phyloP scores from a whole-genome alignment of 2,888 invertebrate genomes.

The Erebia palarica region DNA sequence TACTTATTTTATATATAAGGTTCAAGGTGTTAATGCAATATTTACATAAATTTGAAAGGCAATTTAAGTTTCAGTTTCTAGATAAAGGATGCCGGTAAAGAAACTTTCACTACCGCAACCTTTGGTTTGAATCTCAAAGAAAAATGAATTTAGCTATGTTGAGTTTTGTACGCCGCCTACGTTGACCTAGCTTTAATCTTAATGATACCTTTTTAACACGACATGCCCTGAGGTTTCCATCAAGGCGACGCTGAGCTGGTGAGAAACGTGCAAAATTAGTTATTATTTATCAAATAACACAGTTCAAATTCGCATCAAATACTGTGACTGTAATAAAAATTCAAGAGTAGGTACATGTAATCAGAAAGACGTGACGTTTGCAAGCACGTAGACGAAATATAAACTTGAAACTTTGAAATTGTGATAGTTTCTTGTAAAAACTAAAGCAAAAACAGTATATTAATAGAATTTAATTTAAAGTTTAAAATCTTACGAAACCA shows the following conservation, averaged over 20 bases:
- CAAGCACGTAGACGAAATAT: constrained; percentile 43
- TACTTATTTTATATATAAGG: too few relatives aligned
- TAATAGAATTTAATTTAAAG: constrained; percentile 35
- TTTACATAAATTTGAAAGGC: constrained; percentile 17
- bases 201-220: constrained; percentile 46
- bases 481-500: constrained; percentile 39
- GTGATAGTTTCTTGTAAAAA: constrained; percentile 57
- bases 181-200: constrained; percentile 43
- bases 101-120: constrained; percentile 31
- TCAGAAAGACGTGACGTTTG: constrained; percentile 60
- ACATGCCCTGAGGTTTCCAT: constrained; percentile 44
- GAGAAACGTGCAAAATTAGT: constrained; percentile 26
- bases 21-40: constrained; percentile 17
- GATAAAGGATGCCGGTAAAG: constrained; percentile 26
- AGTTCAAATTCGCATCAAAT: constrained; percentile 25
- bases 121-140: constrained; percentile 30
- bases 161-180: constrained; percentile 25
- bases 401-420: constrained; percentile 50
- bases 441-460: constrained; percentile 16
- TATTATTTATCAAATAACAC: constrained; percentile 22
- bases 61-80: constrained; percentile 11
- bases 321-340: constrained; percentile 47
- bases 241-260: constrained; percentile 33
- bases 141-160: constrained; percentile 31
- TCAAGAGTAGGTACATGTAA: constrained; percentile 54